phyloP scores from a whole-genome alignment of 2,113 vertebrate species.

The Barnardius zonarius region DNA sequence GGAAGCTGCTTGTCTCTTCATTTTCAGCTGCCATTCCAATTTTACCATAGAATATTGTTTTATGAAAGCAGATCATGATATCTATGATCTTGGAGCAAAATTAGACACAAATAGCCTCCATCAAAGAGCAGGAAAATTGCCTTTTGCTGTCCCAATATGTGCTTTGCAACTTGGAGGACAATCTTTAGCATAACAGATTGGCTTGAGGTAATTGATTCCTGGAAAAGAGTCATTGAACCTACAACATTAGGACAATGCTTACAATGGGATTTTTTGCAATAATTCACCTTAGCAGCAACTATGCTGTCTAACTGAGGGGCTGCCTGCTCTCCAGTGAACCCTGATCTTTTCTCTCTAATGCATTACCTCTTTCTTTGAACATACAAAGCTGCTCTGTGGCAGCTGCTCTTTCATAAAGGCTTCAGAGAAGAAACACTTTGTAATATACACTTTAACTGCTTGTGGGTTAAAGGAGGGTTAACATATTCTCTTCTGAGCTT shows the following conservation, averaged over 20 bases:
- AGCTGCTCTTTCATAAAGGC: not conserved
- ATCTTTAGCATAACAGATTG: not conserved
- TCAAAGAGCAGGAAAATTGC: not conserved
- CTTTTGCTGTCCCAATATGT: not conserved
- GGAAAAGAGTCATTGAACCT: not conserved
- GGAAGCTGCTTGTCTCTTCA: not conserved
- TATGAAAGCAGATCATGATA: not conserved
- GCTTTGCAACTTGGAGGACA: not conserved
- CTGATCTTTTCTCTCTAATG: not conserved
- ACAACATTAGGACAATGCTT: not conserved
- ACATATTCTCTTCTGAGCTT: not conserved
- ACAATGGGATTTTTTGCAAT: not conserved
- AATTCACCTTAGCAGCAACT: not conserved
- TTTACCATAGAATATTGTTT: not conserved
- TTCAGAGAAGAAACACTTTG: not conserved
- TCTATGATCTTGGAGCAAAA: not conserved
- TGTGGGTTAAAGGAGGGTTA: not conserved
- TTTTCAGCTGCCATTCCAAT: not conserved
- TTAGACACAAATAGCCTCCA: not conserved
- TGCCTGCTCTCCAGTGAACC: not conserved
- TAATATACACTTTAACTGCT: not conserved
- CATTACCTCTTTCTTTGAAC: not conserved
- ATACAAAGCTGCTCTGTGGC: not conserved
- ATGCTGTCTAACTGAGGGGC: not conserved
- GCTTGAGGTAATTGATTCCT: not conserved